Evolutionary conservation across 2,113 vertebrate genomes (phyloP).

Genomic region (Cariama cristata): DNA sequence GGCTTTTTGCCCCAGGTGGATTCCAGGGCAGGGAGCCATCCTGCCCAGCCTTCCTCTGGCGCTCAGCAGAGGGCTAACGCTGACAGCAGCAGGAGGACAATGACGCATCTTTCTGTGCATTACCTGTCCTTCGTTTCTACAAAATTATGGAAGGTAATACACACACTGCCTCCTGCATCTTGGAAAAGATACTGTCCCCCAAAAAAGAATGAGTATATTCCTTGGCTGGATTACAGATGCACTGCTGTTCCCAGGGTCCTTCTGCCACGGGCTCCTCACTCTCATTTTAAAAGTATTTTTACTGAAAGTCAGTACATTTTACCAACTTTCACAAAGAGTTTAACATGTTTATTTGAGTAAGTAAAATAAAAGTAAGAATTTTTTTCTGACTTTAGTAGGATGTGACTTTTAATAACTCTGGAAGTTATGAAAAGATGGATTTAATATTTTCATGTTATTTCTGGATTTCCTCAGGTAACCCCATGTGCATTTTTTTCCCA

Average conservation of each 20-base stretch:
- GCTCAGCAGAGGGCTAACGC: not conserved
- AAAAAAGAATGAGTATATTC: not conserved
- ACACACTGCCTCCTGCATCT: not conserved
- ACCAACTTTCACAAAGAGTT: not conserved
- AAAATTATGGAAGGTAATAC: not conserved
- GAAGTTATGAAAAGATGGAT: not conserved
- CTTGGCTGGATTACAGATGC: not conserved
- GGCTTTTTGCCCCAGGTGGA: not conserved
- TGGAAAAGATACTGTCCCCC: not conserved
- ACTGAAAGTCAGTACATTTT: not conserved
- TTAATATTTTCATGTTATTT: not conserved
- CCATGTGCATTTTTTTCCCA: rapidly evolving
- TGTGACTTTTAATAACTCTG: not conserved
- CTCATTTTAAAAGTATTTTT: not conserved
- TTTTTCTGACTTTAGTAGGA: not conserved
- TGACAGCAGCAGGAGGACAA: not conserved
- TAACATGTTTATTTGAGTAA: not conserved
- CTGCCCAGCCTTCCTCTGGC: not conserved
- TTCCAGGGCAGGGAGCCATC: not conserved
- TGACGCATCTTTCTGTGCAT: not conserved
- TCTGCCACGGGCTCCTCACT: not conserved
- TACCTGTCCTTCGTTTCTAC: not conserved
- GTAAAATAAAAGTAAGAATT: not conserved
- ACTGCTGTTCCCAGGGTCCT: not conserved
- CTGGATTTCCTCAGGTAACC: not conserved